Base-by-base conservation (phyloP, 1,140 invertebrate genomes). In the Heliconius himera region DNA sequence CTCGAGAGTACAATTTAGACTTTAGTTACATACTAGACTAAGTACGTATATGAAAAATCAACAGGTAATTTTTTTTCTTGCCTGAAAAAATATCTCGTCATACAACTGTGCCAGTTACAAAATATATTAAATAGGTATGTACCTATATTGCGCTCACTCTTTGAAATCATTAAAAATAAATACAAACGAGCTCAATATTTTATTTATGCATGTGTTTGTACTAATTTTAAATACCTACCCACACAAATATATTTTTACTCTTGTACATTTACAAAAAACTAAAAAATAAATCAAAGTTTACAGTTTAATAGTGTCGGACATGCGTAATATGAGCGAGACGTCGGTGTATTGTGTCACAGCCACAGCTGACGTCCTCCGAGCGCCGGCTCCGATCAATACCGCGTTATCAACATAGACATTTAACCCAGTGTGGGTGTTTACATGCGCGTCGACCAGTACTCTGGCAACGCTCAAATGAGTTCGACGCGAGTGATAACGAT, bases 371-470 rank as follows among this genome's bases (percentile, higher is more conserved):
- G 87, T 89, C 85, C 80, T 76, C 76, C 83, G 82, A 84, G 73
- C 81, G 80, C 83, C 79, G 83, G 86, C 87, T 76, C 76, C 87
- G 92, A 94, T 94, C 92, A 94, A 94, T 94, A 94, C 90, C 56
- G 83, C 81, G 86, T 92, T 94, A 94, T 94, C 91, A 93, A 89
- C 84, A 85, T 83, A 41, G 38, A 46, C 16, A 88, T 80, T 80
- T 80, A 70, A 76, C 73, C 79, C 84, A 90, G 88, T 90, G 90
- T 92, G 88, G 91, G 90, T 93, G 90, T 92, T 92, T 93, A 90
- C 88, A 89, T 91, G 91, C 93, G 93, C 91, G 86, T 87, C 93
- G 93, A 89, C 85, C 87, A 94, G 93, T 94, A 89, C 84, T 89
- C 89, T 82, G 82, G 79, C 79, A 83, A 87, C 85, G 85, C 80